phyloP scores from a whole-genome alignment of 2,888 invertebrate species.

The Tortricodes alternella region DNA sequence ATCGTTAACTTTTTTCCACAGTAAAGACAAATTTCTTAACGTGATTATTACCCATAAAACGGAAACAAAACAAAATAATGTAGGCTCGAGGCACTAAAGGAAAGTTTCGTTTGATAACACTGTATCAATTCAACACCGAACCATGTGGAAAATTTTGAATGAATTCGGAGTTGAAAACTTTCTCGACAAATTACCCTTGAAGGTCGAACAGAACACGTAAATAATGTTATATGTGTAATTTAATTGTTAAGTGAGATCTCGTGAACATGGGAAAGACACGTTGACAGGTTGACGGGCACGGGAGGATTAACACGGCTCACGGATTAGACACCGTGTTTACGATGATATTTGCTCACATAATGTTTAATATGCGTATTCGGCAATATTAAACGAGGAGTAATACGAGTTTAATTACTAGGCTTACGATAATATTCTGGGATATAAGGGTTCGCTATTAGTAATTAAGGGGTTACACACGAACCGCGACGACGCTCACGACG shows the following conservation, averaged over 20 bases:
- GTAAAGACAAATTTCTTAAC: too few relatives aligned
- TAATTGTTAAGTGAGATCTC: constrained; percentile 21
- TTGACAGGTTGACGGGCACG: constrained; percentile 22
- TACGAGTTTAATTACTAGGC: too few relatives aligned
- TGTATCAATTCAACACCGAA: constrained; percentile 6
- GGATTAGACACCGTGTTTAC: neutral
- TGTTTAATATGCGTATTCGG: too few relatives aligned
- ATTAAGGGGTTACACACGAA: too few relatives aligned
- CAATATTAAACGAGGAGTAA: too few relatives aligned
- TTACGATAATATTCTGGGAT: too few relatives aligned
- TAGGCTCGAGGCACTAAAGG: neutral
- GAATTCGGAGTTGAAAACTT: constrained; percentile 1
- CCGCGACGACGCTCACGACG: too few relatives aligned
- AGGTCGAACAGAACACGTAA: constrained; percentile 12
- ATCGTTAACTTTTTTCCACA: too few relatives aligned
- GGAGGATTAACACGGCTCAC: constrained; percentile 22
- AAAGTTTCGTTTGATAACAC: constrained; percentile 4
- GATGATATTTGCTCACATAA: neutral
- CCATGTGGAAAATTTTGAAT: neutral
- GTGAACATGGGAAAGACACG: constrained; percentile 23
- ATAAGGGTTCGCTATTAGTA: too few relatives aligned
- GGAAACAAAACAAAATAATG: neutral
- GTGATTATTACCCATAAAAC: too few relatives aligned
- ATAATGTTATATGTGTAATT: constrained; percentile 25
- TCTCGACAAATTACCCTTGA: neutral